Percentiles rank a stretch among this genome's conserved stretches.
Evolutionary conservation across 2,888 invertebrate species (phyloP).

Genomic region (Empis livida): DNA sequence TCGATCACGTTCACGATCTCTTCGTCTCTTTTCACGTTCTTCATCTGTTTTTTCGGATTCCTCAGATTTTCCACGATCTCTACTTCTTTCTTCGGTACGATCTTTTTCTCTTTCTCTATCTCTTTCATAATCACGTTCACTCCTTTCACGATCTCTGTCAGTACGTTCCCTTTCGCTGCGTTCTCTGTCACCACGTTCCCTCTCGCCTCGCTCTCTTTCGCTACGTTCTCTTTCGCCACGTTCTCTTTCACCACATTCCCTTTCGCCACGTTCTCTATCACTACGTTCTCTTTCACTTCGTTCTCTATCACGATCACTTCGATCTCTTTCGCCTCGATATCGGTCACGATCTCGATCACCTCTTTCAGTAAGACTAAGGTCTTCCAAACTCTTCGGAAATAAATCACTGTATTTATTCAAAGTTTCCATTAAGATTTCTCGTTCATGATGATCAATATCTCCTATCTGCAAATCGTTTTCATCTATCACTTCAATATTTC

Average conservation of each 20-base stretch:
- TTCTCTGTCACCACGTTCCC: constrained; percentile 20
- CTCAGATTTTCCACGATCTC: constrained; percentile 26
- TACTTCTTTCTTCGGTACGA: constrained; percentile 24
- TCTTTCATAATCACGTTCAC: constrained; percentile 19
- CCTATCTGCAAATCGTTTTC: too few relatives aligned
- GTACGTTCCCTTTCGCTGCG: constrained; percentile 23
- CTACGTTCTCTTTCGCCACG: constrained; percentile 16
- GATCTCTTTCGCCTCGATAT: constrained; percentile 26
- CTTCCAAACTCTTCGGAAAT: too few relatives aligned
- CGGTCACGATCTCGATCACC: constrained; percentile 28
- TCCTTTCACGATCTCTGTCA: constrained; percentile 22
- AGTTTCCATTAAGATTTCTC: too few relatives aligned
- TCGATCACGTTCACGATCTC: constrained; percentile 15
- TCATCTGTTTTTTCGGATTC: constrained; percentile 20
- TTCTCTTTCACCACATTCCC: constrained; percentile 26
- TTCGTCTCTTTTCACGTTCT: constrained; percentile 4
- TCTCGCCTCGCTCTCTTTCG: constrained; percentile 5
- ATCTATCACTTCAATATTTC: too few relatives aligned
- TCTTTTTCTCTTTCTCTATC: constrained; percentile 17
- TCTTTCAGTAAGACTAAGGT: constrained; percentile 18
- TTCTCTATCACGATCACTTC: constrained; percentile 15
- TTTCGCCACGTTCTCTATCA: constrained; percentile 23
- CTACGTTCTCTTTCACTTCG: constrained; percentile 27
- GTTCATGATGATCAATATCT: too few relatives aligned
- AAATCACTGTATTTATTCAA: too few relatives aligned